phyloP scores from a whole-genome alignment of 1,140 invertebrate species.

The Drosophila melanica region DNA sequence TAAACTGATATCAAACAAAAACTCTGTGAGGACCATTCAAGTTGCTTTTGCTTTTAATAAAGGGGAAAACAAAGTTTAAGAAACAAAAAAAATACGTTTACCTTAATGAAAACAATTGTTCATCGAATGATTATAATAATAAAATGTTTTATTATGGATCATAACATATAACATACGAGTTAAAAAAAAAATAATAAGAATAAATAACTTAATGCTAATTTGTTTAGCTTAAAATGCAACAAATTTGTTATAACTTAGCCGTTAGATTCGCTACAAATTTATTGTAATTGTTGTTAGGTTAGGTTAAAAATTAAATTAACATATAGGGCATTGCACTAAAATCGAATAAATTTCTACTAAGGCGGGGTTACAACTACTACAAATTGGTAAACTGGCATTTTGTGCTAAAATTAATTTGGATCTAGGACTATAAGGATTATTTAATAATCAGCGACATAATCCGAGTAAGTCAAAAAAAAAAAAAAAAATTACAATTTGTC shows the following conservation, averaged over 20 bases:
- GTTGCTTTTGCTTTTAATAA: too few relatives aligned
- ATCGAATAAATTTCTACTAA: slow-evolving; percentile 52
- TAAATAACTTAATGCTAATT: slow-evolving; percentile 72
- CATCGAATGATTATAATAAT: neutral
- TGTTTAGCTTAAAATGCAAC: slow-evolving; percentile 35
- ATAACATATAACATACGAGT: slow-evolving; percentile 58
- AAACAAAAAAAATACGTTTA: slow-evolving; percentile 1
- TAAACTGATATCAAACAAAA: too few relatives aligned
- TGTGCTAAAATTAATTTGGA: slow-evolving; percentile 74
- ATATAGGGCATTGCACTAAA: slow-evolving; percentile 65
- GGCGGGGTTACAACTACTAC: slow-evolving; percentile 66
- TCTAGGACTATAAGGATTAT: slow-evolving; percentile 74
- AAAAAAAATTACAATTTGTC: too few relatives aligned
- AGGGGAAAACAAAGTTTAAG: neutral
- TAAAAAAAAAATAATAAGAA: slow-evolving; percentile 73
- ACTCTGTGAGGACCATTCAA: too few relatives aligned
- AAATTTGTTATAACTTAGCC: slow-evolving; percentile 23
- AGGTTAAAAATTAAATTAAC: slow-evolving; percentile 36
- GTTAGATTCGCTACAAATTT: neutral
- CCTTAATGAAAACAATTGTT: neutral
- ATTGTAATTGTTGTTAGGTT: slow-evolving; percentile 40
- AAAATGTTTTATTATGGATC: slow-evolving; percentile 62
- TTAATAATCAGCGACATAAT: slow-evolving; percentile 76
- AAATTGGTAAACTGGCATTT: slow-evolving; percentile 72
- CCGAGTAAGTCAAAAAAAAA: slow-evolving; percentile 56